phyloP scores from a whole-genome alignment of 2,888 invertebrate species.

The Pherbina coryleti region DNA sequence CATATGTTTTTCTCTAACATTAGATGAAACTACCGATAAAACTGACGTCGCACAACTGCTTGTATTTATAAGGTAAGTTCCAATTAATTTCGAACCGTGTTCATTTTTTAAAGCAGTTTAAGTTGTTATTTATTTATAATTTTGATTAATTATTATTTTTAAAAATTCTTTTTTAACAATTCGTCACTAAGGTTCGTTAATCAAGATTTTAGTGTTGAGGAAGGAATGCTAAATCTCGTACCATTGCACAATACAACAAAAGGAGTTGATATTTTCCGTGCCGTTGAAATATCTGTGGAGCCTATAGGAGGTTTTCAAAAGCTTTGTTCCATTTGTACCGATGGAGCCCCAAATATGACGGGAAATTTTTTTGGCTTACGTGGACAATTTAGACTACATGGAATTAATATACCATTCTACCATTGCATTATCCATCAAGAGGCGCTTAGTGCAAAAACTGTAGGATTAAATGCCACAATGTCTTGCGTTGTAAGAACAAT shows the following conservation, averaged over 20 bases:
- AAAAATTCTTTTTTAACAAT: no score
- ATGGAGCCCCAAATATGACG: neutral
- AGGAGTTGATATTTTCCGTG: neutral
- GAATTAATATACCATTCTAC: no score
- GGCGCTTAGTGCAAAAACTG: neutral
- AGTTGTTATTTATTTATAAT: neutral
- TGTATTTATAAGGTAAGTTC: neutral
- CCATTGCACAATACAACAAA: slow-evolving; percentile 1
- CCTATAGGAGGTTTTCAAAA: neutral
- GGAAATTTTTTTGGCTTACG: neutral
- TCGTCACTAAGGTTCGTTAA: neutral
- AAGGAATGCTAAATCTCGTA: neutral
- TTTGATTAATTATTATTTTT: neutral
- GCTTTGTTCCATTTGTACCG: neutral
- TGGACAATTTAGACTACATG: no score
- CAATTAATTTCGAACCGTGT: neutral
- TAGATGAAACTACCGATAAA: neutral
- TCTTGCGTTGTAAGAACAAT: neutral
- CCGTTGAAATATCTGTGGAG: no score
- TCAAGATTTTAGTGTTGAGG: neutral
- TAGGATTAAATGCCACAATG: neutral
- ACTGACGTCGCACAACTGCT: neutral
- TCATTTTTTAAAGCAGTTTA: neutral
- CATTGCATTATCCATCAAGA: neutral
- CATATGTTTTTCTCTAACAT: neutral